A percentile compares a stretch with the other conserved stretches of the same genome.
phyloP scores from a whole-genome alignment of 2,888 invertebrate species.

The Idaea straminata region DNA sequence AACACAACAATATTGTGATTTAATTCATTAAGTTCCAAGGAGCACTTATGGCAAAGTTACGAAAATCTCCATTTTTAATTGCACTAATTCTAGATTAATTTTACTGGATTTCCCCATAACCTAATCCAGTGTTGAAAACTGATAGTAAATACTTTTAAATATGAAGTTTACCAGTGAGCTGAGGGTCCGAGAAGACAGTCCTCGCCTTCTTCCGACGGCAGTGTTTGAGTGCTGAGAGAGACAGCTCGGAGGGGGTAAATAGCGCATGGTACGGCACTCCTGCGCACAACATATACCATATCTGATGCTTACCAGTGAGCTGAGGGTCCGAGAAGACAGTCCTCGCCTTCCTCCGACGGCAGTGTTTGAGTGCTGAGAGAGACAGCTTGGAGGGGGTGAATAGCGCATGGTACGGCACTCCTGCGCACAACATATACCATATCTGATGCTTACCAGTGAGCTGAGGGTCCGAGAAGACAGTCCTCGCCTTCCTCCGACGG shows the following conservation, averaged over 20 bases:
- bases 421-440: constrained; percentile 44
- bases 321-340: constrained; percentile 94
- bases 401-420: constrained; percentile 82
- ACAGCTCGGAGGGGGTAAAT: constrained; percentile 84
- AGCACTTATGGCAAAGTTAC: no score
- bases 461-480: constrained; percentile 92
- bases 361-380: constrained; percentile 91
- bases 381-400: constrained; percentile 85
- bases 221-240: constrained; percentile 90
- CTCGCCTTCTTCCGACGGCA: constrained; percentile 97
- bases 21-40: no score
- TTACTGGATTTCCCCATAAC: no score
- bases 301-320: constrained; percentile 72
- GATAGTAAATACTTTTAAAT: no score
- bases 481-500: constrained; percentile 96
- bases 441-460: constrained; percentile 68
- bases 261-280: constrained; percentile 83
- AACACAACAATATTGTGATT: no score
- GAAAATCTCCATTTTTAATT: no score
- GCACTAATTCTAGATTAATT: no score
- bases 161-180: constrained; percentile 78
- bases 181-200: constrained; percentile 93
- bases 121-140: no score
- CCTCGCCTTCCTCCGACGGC: constrained; percentile 96
- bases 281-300: constrained; percentile 38